A percentile compares a stretch with the other conserved stretches of the same genome.
Evolutionary conservation across 2,888 invertebrate genomes (phyloP).

Genomic region (Falcaria lacertinaria): DNA sequence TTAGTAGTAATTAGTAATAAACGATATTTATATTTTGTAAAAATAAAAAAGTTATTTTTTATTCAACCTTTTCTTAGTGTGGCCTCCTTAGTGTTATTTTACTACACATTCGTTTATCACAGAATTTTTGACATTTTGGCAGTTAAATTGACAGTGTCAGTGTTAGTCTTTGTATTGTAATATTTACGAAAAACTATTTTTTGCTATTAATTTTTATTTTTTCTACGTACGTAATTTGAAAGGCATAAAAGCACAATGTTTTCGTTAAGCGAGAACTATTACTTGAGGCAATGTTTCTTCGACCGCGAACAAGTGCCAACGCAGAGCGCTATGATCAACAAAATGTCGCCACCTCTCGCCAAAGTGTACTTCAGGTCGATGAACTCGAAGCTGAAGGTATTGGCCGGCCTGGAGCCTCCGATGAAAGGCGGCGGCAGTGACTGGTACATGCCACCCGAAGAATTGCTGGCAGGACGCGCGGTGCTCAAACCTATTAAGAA

Average conservation of each 20-base stretch:
- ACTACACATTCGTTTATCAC: no score
- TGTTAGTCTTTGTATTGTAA: background rate
- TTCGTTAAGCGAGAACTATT: conserved; percentile 49
- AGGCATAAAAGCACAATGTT: conserved; percentile 25
- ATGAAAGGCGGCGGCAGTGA: conserved; percentile 60
- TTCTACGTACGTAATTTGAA: no score
- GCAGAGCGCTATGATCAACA: conserved; percentile 52
- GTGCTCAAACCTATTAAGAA: conserved; percentile 53
- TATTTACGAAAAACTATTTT: background rate
- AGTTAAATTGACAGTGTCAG: background rate
- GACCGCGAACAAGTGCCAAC: conserved; percentile 58
- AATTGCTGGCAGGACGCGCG: conserved; percentile 44
- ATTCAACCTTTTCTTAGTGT: background rate
- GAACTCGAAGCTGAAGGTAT: conserved; percentile 46
- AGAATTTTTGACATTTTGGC: background rate
- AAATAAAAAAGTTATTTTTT: conserved; percentile 42
- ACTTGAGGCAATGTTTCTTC: conserved; percentile 55
- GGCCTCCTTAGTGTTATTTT: conserved; percentile 1
- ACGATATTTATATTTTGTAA: conserved; percentile 65
- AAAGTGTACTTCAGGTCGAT: conserved; percentile 63
- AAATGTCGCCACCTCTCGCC: conserved; percentile 55
- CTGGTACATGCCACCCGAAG: conserved; percentile 59
- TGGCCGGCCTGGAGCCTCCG: conserved; percentile 62
- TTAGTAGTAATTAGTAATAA: conserved; percentile 39
- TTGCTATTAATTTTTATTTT: background rate